phyloP scores from a whole-genome alignment of 2,797 vertebrate species.

The Siniperca scherzeri region DNA sequence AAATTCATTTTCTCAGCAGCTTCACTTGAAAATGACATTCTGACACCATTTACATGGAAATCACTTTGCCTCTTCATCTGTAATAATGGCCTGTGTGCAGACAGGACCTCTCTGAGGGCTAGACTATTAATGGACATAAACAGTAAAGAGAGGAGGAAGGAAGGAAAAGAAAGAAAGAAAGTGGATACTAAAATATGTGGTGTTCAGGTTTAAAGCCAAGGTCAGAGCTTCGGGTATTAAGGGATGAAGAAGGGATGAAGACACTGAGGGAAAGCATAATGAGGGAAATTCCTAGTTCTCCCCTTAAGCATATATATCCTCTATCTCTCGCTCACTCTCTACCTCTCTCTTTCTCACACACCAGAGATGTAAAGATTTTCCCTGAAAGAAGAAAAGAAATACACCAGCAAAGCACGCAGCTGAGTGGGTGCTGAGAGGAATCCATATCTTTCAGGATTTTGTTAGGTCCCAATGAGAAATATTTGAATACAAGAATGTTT shows the following conservation, averaged over 20 bases:
- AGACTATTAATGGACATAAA: slow-evolving; percentile 70
- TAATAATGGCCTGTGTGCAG: slow-evolving; percentile 72
- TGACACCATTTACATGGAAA: slow-evolving; percentile 89
- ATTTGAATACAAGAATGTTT: slow-evolving; percentile 2
- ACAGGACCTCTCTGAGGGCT: slow-evolving; percentile 73
- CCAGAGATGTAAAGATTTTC: slow-evolving; percentile 55
- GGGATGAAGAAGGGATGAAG: slow-evolving; percentile 50
- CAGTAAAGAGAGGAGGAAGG: slow-evolving; percentile 18
- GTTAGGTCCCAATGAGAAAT: slow-evolving; percentile 3
- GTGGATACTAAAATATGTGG: slow-evolving; percentile 23
- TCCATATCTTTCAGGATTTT: slow-evolving; percentile 44
- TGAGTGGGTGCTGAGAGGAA: slow-evolving; percentile 49
- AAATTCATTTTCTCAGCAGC: slow-evolving; percentile 84
- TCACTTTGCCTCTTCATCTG: slow-evolving; percentile 80
- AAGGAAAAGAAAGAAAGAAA: slow-evolving; percentile 7
- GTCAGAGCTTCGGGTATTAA: slow-evolving; percentile 67
- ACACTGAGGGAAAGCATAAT: slow-evolving; percentile 62
- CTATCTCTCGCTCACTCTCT: neutral
- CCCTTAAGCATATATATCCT: slow-evolving; percentile 30
- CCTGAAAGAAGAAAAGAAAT: slow-evolving; percentile 48
- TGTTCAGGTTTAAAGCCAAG: slow-evolving; percentile 67
- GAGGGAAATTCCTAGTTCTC: slow-evolving; percentile 57
- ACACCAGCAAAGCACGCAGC: slow-evolving; percentile 36
- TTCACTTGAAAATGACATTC: slow-evolving; percentile 82
- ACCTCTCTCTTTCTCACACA: neutral